Evolutionary conservation across 2,888 invertebrate species (phyloP).

Genomic region (Mesoligia furuncula): DNA sequence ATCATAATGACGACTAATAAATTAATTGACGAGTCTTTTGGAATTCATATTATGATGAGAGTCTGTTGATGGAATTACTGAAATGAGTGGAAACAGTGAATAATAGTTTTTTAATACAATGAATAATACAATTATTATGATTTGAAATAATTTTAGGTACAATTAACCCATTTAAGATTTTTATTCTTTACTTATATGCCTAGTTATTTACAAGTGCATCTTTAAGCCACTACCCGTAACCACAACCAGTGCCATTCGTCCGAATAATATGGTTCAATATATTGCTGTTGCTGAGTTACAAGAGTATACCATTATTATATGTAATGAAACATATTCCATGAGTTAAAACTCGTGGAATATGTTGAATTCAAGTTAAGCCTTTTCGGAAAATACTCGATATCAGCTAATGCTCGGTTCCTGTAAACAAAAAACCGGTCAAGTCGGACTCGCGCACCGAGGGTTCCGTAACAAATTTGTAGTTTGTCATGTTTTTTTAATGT

Average conservation of each 20-base stretch:
- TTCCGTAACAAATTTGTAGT: too few relatives aligned
- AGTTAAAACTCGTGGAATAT: background rate
- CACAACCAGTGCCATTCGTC: background rate
- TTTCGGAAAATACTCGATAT: background rate
- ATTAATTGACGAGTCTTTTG: slow-evolving; percentile 29
- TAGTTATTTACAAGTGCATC: background rate
- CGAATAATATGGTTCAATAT: background rate
- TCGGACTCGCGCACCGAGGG: too few relatives aligned
- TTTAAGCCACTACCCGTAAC: background rate
- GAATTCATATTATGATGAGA: slow-evolving; percentile 16
- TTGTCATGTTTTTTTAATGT: too few relatives aligned
- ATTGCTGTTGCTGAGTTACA: background rate
- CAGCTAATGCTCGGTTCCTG: too few relatives aligned
- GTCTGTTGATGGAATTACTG: slow-evolving; percentile 14
- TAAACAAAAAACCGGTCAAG: too few relatives aligned
- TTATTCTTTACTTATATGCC: background rate
- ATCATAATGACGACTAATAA: slow-evolving; percentile 38
- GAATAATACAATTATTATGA: too few relatives aligned
- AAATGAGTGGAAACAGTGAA: background rate
- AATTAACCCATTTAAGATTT: background rate
- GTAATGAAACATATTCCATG: background rate
- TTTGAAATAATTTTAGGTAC: background rate
- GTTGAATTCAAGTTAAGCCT: background rate
- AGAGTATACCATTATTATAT: background rate
- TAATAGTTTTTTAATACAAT: background rate